A percentile compares a stretch with the other conserved stretches of the same genome.
Evolutionary conservation across 2,888 invertebrate species (phyloP).

Genomic region (Caradrina clavipalpis): DNA sequence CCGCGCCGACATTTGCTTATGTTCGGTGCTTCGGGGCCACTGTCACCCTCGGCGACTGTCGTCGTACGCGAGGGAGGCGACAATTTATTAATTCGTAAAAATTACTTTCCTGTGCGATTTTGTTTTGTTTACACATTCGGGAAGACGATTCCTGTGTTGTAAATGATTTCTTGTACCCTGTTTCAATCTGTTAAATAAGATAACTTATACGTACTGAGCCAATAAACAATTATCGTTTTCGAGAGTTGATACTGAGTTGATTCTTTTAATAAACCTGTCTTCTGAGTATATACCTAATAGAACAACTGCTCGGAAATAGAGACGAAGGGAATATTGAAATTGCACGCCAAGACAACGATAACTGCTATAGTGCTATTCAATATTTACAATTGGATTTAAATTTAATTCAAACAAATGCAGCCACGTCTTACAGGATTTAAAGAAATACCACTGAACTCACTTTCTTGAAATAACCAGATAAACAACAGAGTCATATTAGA

Average conservation of each 20-base stretch:
- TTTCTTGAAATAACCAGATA: slow-evolving; percentile 18
- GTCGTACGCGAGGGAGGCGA: slow-evolving; percentile 72
- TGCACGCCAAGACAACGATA: background rate
- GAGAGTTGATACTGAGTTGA: too few species aligned
- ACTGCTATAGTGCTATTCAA: background rate
- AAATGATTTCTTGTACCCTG: slow-evolving; percentile 17
- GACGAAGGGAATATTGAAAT: background rate
- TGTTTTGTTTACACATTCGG: slow-evolving; percentile 56
- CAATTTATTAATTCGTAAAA: slow-evolving; percentile 84
- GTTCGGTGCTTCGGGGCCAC: slow-evolving; percentile 53
- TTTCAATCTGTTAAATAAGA: slow-evolving; percentile 1
- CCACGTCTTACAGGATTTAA: background rate
- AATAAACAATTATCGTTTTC: background rate
- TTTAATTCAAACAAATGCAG: background rate
- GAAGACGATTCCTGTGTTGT: slow-evolving; percentile 16
- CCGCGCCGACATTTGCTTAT: slow-evolving; percentile 77
- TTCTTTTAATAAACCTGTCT: background rate
- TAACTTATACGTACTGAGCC: background rate
- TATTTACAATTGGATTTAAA: background rate
- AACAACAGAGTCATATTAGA: slow-evolving; percentile 41
- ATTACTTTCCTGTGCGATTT: slow-evolving; percentile 74
- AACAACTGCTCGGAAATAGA: too few species aligned
- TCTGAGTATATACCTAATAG: background rate
- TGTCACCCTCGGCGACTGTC: slow-evolving; percentile 56
- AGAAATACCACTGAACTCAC: background rate